Evolutionary conservation across 2,797 vertebrate species (phyloP).

Genomic region (Oryzias dopingdopingensis): DNA sequence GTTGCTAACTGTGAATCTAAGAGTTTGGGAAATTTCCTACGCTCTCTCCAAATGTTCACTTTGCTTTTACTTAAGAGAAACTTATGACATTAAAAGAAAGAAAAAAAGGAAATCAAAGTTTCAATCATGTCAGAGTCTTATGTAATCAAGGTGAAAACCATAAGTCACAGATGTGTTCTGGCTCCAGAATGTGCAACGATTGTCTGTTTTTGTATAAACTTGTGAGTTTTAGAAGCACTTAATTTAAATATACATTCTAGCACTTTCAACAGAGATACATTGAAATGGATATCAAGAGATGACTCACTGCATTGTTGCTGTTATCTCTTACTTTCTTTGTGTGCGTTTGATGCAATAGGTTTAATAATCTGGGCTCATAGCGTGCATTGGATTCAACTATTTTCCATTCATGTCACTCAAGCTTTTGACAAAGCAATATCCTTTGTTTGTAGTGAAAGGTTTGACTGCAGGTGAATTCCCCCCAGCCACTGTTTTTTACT

Average conservation of each 20-base stretch:
- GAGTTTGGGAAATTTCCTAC: conserved; percentile 41
- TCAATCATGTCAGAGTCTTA: conserved; percentile 50
- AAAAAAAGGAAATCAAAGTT: conserved; percentile 42
- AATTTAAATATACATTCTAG: conserved; percentile 34
- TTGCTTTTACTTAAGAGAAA: conserved; percentile 70
- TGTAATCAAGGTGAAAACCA: conserved; percentile 38
- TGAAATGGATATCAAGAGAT: conserved; percentile 34
- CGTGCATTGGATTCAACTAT: conserved; percentile 55
- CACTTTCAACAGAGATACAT: conserved; percentile 32
- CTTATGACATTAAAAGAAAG: conserved; percentile 38
- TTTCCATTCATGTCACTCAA: conserved; percentile 54
- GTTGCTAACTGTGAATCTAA: conserved; percentile 79
- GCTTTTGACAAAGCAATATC: conserved; percentile 74
- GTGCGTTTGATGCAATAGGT: conserved; percentile 1
- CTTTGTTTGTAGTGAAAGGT: conserved; percentile 48
- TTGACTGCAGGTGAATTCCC: conserved; percentile 38
- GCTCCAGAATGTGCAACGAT: conserved; percentile 40
- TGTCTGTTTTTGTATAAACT: conserved; percentile 49
- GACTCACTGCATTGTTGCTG: conserved; percentile 31
- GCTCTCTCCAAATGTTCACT: conserved; percentile 72
- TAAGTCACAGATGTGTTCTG: conserved; percentile 51
- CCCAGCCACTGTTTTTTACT: conserved; percentile 25
- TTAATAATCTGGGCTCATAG: conserved; percentile 35
- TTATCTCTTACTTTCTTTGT: conserved; percentile 16
- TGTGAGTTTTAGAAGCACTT: conserved; percentile 30